Conservation (phyloP, 2,888 invertebrate genomes). For the Dicycla oo region DNA sequence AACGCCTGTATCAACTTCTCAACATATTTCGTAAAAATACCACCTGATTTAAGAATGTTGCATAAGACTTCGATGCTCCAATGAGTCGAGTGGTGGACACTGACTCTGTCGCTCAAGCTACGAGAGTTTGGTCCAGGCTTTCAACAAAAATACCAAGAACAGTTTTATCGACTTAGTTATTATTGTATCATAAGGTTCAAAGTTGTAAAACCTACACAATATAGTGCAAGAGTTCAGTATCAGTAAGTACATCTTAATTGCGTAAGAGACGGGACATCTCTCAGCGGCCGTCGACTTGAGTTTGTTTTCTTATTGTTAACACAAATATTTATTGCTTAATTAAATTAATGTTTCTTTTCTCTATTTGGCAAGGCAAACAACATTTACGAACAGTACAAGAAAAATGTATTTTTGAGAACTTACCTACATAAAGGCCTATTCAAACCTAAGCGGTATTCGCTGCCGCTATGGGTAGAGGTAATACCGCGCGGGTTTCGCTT, state of each 20-base stretch:
- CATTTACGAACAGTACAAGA: slow-evolving; percentile 25
- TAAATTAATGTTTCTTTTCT: slow-evolving; percentile 60
- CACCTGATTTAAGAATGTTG: slow-evolving; percentile 30
- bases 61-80: slow-evolving; percentile 25
- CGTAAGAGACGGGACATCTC: slow-evolving; percentile 61
- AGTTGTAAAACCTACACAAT: slow-evolving; percentile 44
- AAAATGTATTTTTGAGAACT: slow-evolving; percentile 6
- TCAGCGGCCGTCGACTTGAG: slow-evolving; percentile 45
- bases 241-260: slow-evolving; percentile 65
- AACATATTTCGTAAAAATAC: slow-evolving; percentile 6
- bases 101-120: slow-evolving; percentile 57
- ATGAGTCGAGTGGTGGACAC: background rate
- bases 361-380: slow-evolving; percentile 42
- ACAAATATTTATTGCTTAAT: slow-evolving; percentile 66
- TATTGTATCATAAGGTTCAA: slow-evolving; percentile 42
- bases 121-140: slow-evolving; percentile 46
- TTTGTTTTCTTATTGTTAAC: slow-evolving; percentile 58
- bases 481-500: too few species aligned
- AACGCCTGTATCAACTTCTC: too few species aligned
- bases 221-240: slow-evolving; percentile 59
- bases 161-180: slow-evolving; percentile 28
- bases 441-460: too few species aligned
- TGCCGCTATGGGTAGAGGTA: too few species aligned
- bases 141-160: slow-evolving; percentile 35
- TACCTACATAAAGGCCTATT: too few species aligned